Percentiles rank a stretch among this genome's conserved stretches.
These are phyloP conservation scores for Macrostomum lignano DNA, from an alignment of 1,140 invertebrate species.

Conservation along the genomic window DNA sequence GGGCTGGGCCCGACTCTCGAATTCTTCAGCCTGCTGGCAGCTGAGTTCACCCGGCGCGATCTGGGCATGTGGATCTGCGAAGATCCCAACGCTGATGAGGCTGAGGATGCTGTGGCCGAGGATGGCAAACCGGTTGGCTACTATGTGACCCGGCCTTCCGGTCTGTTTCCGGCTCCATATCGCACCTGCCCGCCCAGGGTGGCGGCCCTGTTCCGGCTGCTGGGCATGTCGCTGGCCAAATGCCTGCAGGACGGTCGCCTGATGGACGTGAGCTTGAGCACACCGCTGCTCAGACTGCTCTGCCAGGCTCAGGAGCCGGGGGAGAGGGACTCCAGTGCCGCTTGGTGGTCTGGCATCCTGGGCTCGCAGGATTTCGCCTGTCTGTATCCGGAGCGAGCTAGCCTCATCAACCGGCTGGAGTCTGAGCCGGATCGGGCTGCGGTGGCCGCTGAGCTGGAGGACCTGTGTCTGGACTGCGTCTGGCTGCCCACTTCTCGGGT, in stretches of 20 bases:
- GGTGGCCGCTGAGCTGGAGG: slow-evolving; percentile 2
- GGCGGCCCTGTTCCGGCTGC: slow-evolving; percentile 62
- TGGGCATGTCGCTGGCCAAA: slow-evolving; percentile 73
- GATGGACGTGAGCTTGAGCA: slow-evolving; percentile 74
- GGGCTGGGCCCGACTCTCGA: slow-evolving; percentile 89
- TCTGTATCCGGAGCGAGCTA: not conserved
- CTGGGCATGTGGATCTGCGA: slow-evolving; percentile 73
- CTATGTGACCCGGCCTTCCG: slow-evolving; percentile 54
- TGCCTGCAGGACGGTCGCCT: slow-evolving; percentile 69
- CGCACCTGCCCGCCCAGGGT: slow-evolving; percentile 34
- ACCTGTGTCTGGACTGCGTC: no score
- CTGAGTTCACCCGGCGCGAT: slow-evolving; percentile 66
- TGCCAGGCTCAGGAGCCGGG: slow-evolving; percentile 42
- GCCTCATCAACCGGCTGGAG: slow-evolving; percentile 3
- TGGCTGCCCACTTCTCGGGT: no score
- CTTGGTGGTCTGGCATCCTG: no score
- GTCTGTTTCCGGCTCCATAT: slow-evolving; percentile 73
- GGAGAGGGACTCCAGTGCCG: no score
- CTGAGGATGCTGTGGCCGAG: no score
- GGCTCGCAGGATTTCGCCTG: slow-evolving; percentile 1
- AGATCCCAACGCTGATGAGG: slow-evolving; percentile 32
- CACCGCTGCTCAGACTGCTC: slow-evolving; percentile 73
- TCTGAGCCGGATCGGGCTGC: slow-evolving; percentile 6
- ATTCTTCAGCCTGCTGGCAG: slow-evolving; percentile 81
- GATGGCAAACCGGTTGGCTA: slow-evolving; percentile 31